Base-by-base conservation (phyloP, 2,113 vertebrate genomes). In the Fukomys damarensis region DNA sequence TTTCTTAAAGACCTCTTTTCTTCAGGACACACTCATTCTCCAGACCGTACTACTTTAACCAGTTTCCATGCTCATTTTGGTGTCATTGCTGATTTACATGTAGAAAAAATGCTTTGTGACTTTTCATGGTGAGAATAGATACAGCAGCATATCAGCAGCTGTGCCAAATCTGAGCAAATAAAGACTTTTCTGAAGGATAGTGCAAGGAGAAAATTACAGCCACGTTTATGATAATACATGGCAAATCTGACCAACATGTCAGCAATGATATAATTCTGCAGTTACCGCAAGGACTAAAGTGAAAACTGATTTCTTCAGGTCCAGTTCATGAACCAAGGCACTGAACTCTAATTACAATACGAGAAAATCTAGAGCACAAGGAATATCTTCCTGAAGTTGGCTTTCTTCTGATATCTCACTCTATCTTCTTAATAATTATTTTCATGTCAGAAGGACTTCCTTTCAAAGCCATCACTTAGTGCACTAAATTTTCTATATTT, bases 41-140 rank as follows among this genome's bases (percentile, higher is more conserved):
- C 76, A 59, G 93, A 95, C 43, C 43, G 28, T 77, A 77, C 30
- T 49, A 13, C 1, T 17, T 77, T 30, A 77, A 77, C 26, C 74
- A 30, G 43, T 49, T 93, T 72, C 80, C 32, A 72, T 90, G 46
- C 35, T 79, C 93, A 86, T 93, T 94, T 92, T 72, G 94, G 70
- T 86, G 80, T 84, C 89, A 84, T n/a, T 85, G 54, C 58, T 87
- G 82, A 79, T 72, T 79, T 91, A 81, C 70, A 92, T 89, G 65
- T 11, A 85, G 88, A 70, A 94, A 88, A 89, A 66, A 58, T 76
- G 17, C 46, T 96, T 92, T 91, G 63, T 96, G 86, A 89, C 96
- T 94, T 96, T 96, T 95, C 93, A 83, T 46, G 85, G 72, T 95
- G 65, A 93, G 84, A 96, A 94, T 38, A 90, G 93, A 96, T 93